Evolutionary conservation across 2,888 invertebrate genomes (phyloP), one percentile per base, ranked within the genome.

Genomic region (Apodemia hepburni): DNA sequence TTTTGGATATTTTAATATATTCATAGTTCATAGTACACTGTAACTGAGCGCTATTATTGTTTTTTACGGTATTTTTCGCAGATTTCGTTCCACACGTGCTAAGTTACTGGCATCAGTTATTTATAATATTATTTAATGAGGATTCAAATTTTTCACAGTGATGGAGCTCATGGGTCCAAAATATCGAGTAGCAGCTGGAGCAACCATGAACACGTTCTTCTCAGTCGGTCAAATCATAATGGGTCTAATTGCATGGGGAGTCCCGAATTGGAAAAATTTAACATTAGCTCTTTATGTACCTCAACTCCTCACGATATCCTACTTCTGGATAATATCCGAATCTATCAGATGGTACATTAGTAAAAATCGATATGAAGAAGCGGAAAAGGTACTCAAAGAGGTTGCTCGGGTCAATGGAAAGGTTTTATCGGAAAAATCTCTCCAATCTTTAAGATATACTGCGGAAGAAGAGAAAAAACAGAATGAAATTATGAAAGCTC

Each of bases 331-430:
- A 9, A 82, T 95, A 63, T 93, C 94, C 0, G 96, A 96, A 80
- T 95, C 95, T 3, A 90, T 95, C 0, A 92, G 96, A 62, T 97
- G 97, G 97, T 92, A 96, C 60, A 82, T 96, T 69, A 94, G 94
- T 63, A 94, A 95, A 74, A 94, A 94, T 1, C 92, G 93, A 62
- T 92, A 92, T 64, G 92, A 93, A 15, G 93, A 95, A 68, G 95
- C 95, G 0, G 93, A 94, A 70, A 80, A 79, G 18, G 92, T 95
- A 2, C 82, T 95, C 9, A 90, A 91, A 54, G 92, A 87, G 65
- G 93, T 95, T 3, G 94, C 96, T 0, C 84, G 81, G 69, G 82
- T 93, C 0, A 96, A 96, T 68, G 91, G 90, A 11, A 84, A 69
- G 42, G 62, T 73, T 17, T 62, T 88, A 3, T 82, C 83, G 1